Conservation (phyloP, 2,888 invertebrate species). For the Agrochola lota region DNA sequence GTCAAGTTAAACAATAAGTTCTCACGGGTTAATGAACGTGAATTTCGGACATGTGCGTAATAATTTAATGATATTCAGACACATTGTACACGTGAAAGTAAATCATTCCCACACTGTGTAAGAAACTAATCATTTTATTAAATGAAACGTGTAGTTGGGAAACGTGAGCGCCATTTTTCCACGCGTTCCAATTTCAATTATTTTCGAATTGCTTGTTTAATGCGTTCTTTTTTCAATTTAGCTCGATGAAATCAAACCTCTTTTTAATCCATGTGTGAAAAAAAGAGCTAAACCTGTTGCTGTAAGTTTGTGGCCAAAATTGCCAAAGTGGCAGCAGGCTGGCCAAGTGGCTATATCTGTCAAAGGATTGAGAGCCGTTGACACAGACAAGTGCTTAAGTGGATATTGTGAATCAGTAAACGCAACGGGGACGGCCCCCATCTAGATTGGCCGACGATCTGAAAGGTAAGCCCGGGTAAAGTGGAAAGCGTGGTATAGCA, state of each 20-base stretch:
- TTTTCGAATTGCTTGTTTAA: slow-evolving; percentile 60
- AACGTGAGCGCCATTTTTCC: slow-evolving; percentile 65
- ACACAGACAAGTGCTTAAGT: slow-evolving; percentile 42
- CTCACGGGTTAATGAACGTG: slow-evolving; percentile 86
- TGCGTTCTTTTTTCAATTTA: slow-evolving; percentile 49
- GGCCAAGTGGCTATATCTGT: slow-evolving; percentile 40
- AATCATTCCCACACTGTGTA: slow-evolving; percentile 79
- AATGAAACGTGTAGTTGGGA: slow-evolving; percentile 67
- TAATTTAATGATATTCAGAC: slow-evolving; percentile 83
- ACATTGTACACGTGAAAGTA: slow-evolving; percentile 83
- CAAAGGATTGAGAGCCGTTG: slow-evolving; percentile 50
- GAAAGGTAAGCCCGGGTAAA: slow-evolving; percentile 1
- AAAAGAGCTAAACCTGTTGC: slow-evolving; percentile 39
- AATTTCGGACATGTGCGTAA: slow-evolving; percentile 83
- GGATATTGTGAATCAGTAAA: slow-evolving; percentile 48
- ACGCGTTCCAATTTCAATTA: slow-evolving; percentile 63
- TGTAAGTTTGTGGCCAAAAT: slow-evolving; percentile 33
- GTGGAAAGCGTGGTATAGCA: background rate
- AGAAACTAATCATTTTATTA: slow-evolving; percentile 73
- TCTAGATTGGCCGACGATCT: slow-evolving; percentile 31
- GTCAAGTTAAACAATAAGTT: slow-evolving; percentile 85
- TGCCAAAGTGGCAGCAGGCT: slow-evolving; percentile 17
- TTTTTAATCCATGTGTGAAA: slow-evolving; percentile 41
- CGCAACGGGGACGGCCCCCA: slow-evolving; percentile 10
- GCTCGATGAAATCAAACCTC: slow-evolving; percentile 35